Evolutionary conservation across 2,113 vertebrate genomes (phyloP).

Genomic region (Phalacrocorax brasilianus): DNA sequence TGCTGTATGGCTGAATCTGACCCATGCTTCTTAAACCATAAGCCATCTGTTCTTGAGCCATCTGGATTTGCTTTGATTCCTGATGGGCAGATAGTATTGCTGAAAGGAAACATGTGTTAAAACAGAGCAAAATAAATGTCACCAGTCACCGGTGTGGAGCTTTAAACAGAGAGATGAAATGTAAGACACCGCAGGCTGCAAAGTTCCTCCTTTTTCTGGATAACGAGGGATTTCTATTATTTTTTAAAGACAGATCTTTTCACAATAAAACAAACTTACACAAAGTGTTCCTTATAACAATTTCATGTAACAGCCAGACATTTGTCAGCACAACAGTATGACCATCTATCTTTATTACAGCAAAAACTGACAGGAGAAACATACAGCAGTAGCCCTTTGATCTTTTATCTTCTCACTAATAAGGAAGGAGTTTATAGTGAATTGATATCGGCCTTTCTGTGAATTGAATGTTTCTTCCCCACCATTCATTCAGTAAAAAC

Average conservation of each 20-base stretch:
- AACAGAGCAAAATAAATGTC: conserved; percentile 39
- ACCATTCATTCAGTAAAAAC: background rate
- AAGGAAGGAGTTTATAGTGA: background rate
- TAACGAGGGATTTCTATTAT: background rate
- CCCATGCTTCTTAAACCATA: conserved; percentile 11
- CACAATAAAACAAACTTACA: background rate
- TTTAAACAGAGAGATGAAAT: conserved; percentile 6
- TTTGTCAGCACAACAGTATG: background rate
- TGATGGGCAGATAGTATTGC: conserved; percentile 14
- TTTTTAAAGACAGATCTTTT: background rate
- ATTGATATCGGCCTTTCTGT: background rate
- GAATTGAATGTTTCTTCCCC: background rate
- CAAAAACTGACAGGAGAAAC: background rate
- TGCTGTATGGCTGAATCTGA: background rate
- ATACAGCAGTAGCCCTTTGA: background rate
- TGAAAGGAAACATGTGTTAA: conserved; percentile 46
- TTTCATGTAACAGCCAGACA: background rate
- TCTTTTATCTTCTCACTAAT: background rate
- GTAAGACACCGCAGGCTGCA: background rate
- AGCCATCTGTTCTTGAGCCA: conserved; percentile 49
- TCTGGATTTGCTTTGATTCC: conserved; percentile 45
- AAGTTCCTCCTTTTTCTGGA: background rate
- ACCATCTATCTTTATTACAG: background rate
- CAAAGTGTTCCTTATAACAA: background rate
- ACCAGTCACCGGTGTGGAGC: background rate